Percentiles rank a stretch among this genome's conserved stretches.
Evolutionary conservation across 1,140 invertebrate genomes (phyloP).

Genomic region (Wiebesia pumilae): DNA sequence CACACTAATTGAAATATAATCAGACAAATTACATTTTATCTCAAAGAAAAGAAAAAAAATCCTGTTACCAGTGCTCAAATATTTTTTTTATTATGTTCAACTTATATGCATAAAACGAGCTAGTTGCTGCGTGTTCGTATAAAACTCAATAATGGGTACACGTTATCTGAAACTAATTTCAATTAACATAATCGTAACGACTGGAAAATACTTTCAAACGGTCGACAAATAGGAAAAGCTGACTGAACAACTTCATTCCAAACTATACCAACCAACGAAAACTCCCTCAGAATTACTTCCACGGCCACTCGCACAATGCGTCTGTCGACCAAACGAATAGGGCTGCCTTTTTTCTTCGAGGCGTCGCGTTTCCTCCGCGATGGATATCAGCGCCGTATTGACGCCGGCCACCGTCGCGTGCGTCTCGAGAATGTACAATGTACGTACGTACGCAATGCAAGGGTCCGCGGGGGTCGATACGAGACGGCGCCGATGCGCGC

Average conservation of each 20-base stretch:
- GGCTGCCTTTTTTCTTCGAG: background rate
- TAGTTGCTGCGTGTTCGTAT: background rate
- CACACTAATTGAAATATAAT: background rate
- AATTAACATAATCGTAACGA: background rate
- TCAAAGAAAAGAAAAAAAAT: background rate
- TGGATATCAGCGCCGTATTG: background rate
- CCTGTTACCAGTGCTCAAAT: background rate
- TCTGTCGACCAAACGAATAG: background rate
- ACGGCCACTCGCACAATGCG: background rate
- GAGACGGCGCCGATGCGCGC: background rate
- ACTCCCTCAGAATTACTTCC: background rate
- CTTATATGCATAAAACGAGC: background rate
- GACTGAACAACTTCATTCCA: background rate
- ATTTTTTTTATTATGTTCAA: background rate
- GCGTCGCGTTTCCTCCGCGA: background rate
- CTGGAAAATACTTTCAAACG: background rate
- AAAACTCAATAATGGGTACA: background rate
- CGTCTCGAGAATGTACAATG: background rate
- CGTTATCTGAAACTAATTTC: background rate
- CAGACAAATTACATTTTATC: background rate
- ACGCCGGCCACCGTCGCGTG: background rate
- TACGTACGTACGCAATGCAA: background rate
- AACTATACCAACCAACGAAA: background rate
- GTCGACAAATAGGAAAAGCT: background rate
- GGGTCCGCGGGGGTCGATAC: background rate